Percentiles rank a stretch among this genome's conserved stretches.
These are phyloP conservation scores for Dyspetes luteomarginatus DNA, from an alignment of 2,888 invertebrate genomes.

Conservation along the genomic window DNA sequence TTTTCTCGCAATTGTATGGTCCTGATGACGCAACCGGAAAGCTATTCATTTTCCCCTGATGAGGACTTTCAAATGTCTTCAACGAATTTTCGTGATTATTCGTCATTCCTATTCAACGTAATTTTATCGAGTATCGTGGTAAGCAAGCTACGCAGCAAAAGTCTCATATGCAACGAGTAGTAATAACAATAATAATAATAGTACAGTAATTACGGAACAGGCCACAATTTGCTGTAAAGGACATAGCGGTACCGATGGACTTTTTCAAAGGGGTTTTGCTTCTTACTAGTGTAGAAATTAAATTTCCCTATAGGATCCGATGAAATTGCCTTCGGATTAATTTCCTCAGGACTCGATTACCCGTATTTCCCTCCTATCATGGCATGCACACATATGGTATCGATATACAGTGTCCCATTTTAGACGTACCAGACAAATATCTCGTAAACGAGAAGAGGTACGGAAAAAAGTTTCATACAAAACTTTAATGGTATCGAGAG, in stretches of 20 bases:
- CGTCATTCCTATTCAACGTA: background rate
- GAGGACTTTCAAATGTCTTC: background rate
- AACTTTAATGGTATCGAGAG: too few species aligned
- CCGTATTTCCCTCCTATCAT: conserved; percentile 2
- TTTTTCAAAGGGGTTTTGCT: background rate
- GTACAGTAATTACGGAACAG: too few species aligned
- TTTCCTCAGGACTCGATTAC: conserved; percentile 58
- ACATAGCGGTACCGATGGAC: conserved; percentile 5
- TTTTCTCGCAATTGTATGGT: conserved; percentile 19
- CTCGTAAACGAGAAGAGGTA: too few species aligned
- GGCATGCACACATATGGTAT: conserved; percentile 5
- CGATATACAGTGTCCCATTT: too few species aligned
- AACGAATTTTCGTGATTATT: background rate
- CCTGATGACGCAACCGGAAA: conserved; percentile 37
- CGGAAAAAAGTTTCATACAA: too few species aligned
- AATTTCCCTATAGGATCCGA: conserved; percentile 58
- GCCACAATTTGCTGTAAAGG: too few species aligned
- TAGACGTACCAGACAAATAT: too few species aligned
- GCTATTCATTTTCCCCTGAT: background rate
- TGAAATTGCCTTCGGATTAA: conserved; percentile 60
- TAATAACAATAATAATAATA: too few species aligned
- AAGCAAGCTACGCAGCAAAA: background rate
- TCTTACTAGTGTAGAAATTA: conserved; percentile 44
- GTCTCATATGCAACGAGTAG: too few species aligned
- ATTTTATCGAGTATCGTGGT: background rate